phyloP scores from a whole-genome alignment of 2,888 invertebrate genomes.

The Perithous albicinctus region DNA sequence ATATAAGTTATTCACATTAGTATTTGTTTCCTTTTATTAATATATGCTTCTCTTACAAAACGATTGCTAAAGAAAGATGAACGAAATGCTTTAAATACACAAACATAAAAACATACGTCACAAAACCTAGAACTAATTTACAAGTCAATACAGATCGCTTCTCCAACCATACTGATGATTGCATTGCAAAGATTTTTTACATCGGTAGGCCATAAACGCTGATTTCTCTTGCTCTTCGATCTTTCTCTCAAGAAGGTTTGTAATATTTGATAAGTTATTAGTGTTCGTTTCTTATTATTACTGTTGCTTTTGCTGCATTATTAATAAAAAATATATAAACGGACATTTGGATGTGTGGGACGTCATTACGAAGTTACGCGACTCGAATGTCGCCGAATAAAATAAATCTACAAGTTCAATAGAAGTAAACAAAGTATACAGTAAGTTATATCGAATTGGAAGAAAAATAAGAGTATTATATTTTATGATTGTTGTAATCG shows the following conservation, averaged over 20 bases:
- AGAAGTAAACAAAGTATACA: background rate
- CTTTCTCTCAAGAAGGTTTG: slow-evolving; percentile 19
- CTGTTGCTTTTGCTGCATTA: background rate
- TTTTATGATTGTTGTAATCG: slow-evolving; percentile 35
- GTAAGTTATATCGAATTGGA: slow-evolving; percentile 28
- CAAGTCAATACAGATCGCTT: slow-evolving; percentile 37
- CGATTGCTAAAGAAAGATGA: slow-evolving; percentile 43
- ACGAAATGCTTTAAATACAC: slow-evolving; percentile 34
- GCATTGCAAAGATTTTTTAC: slow-evolving; percentile 21
- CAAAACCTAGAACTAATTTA: slow-evolving; percentile 31
- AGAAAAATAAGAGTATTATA: slow-evolving; percentile 46
- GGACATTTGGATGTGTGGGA: slow-evolving; percentile 1
- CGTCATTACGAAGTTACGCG: background rate
- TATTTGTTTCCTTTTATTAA: slow-evolving; percentile 33
- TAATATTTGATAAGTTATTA: slow-evolving; percentile 24
- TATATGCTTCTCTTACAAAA: slow-evolving; percentile 59
- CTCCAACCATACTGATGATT: too few species aligned
- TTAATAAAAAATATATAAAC: slow-evolving; percentile 27
- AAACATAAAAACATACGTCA: slow-evolving; percentile 45
- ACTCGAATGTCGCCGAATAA: slow-evolving; percentile 5
- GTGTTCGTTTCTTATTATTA: slow-evolving; percentile 7
- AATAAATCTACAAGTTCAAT: slow-evolving; percentile 14
- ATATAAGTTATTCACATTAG: slow-evolving; percentile 7
- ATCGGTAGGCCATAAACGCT: slow-evolving; percentile 47
- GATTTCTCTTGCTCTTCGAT: background rate